phyloP scores from a whole-genome alignment of 2,888 invertebrate species.

The Hypomecis punctinalis region DNA sequence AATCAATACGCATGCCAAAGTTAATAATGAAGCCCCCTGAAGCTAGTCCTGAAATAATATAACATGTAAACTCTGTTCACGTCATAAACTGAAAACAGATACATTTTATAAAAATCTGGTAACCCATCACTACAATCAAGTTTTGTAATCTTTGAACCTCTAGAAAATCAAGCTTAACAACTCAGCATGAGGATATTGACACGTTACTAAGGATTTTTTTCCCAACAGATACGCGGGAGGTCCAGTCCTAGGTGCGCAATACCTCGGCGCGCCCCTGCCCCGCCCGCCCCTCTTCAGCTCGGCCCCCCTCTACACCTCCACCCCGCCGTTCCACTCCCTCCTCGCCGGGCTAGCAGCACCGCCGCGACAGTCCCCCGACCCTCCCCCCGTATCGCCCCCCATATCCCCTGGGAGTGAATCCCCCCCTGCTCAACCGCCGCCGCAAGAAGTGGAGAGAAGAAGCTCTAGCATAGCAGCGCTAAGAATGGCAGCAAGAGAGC shows the following conservation, averaged over 20 bases:
- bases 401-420: constrained; percentile 82
- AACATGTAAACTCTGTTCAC: too few relatives aligned
- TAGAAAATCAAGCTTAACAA: too few relatives aligned
- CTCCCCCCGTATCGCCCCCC: constrained; percentile 82
- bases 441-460: constrained; percentile 91
- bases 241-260: constrained; percentile 74
- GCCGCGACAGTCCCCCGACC: constrained; percentile 78
- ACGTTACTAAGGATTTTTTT: constrained; percentile 10
- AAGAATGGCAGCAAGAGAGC: constrained; percentile 94
- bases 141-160: too few relatives aligned
- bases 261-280: constrained; percentile 81
- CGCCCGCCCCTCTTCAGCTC: constrained; percentile 83
- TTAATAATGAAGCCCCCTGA: too few relatives aligned
- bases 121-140: too few relatives aligned
- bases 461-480: constrained; percentile 95
- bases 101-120: too few relatives aligned
- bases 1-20: too few relatives aligned
- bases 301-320: constrained; percentile 87
- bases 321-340: constrained; percentile 75
- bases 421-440: constrained; percentile 74
- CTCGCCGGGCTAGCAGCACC: constrained; percentile 77
- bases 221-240: constrained; percentile 68
- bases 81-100: too few relatives aligned
- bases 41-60: too few relatives aligned
- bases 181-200: not conserved